Percentiles rank a stretch among this genome's conserved stretches.
Conservation (phyloP, 1,140 invertebrate genomes). For the Drosophila bocki region DNA sequence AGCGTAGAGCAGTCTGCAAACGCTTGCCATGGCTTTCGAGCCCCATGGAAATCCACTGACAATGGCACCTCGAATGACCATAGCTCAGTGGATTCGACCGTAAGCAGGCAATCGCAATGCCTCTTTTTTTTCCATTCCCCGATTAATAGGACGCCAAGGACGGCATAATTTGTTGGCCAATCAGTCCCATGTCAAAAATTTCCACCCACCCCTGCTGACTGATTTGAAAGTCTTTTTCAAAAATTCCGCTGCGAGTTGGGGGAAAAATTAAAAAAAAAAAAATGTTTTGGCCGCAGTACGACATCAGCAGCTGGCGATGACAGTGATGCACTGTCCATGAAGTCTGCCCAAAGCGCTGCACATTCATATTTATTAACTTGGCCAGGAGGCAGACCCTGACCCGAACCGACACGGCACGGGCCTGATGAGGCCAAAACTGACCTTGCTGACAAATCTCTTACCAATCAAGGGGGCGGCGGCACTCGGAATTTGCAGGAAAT, state of each 20-base stretch:
- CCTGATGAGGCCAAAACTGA: constrained; percentile 37
- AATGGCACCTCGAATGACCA: constrained; percentile 15
- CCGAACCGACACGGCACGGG: not conserved
- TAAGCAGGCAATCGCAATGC: constrained; percentile 15
- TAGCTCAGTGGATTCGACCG: not conserved
- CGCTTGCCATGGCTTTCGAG: constrained; percentile 4
- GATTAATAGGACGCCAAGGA: constrained; percentile 32
- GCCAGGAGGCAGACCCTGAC: constrained; percentile 49
- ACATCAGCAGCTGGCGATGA: constrained; percentile 38
- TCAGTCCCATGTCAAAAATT: constrained; percentile 19
- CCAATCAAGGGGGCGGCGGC: constrained; percentile 58
- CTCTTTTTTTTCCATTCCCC: constrained; percentile 17
- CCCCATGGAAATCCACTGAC: constrained; percentile 21
- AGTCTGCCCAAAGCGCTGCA: constrained; percentile 25
- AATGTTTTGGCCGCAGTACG: constrained; percentile 43
- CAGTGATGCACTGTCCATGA: constrained; percentile 53
- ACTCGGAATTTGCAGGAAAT: constrained; percentile 1
- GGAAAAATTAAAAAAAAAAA: not conserved
- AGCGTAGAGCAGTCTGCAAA: not conserved
- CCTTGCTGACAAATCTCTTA: constrained; percentile 65
- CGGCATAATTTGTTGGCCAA: constrained; percentile 41
- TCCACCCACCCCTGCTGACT: not conserved
- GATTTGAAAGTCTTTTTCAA: not conserved
- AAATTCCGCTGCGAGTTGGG: constrained; percentile 9
- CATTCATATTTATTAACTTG: constrained; percentile 77